Conservation (phyloP, 92 coral and sea anemone species). For the Epizoanthus fatuus region DNA sequence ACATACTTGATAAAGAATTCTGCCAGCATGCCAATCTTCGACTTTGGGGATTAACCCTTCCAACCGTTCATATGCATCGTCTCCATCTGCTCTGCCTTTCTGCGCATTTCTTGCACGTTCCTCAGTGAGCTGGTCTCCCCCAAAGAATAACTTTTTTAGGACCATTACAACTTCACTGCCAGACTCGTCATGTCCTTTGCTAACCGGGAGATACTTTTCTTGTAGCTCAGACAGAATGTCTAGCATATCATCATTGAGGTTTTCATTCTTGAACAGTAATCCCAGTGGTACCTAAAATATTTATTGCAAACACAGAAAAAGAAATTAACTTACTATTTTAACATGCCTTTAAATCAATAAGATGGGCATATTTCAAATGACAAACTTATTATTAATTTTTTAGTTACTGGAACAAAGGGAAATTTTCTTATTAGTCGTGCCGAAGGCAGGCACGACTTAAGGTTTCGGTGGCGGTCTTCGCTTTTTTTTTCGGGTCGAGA, state of each 20-base stretch:
- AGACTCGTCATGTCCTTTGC: conserved; percentile 28
- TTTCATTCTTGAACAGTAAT: conserved; percentile 75
- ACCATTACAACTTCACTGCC: conserved; percentile 15
- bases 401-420: no score
- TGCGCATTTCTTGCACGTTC: conserved; percentile 74
- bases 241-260: conserved; percentile 72
- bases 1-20: conserved; percentile 13
- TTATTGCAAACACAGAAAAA: neutral
- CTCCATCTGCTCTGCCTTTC: conserved; percentile 71
- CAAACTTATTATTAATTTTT: no score
- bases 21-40: conserved; percentile 47
- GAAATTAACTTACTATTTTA: no score
- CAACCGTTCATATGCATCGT: conserved; percentile 47
- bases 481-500: no score
- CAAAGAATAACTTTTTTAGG: conserved; percentile 55
- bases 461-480: no score
- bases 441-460: no score
- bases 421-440: no score
- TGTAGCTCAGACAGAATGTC: conserved; percentile 69
- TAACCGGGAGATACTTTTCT: conserved; percentile 62
- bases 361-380: no score
- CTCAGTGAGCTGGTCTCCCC: conserved; percentile 76
- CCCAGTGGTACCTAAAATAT: conserved; percentile 70
- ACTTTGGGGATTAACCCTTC: conserved; percentile 26
- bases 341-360: neutral